Base-by-base conservation (phyloP, 1,140 invertebrate species). In the Acromyrmex echinatior region DNA sequence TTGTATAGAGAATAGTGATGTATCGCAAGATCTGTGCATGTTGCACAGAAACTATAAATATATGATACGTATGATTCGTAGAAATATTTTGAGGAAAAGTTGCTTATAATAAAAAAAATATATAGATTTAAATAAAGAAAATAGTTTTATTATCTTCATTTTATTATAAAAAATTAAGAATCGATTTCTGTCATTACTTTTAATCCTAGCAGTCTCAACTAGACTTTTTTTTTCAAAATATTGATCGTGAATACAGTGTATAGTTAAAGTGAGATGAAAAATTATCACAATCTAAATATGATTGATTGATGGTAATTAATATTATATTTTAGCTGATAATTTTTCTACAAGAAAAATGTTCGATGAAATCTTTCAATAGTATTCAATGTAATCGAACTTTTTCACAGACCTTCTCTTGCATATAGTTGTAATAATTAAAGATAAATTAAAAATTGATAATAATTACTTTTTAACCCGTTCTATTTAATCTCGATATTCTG, bases 401-500 rank as follows among this genome's bases (percentile, higher is more conserved):
- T 45, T 45, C 39, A 45, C 39, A 45, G 39, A 45, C 9, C 0
- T 35, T 6, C 5, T 35, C 31, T 35, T 6, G 31, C 31, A 35
- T 35, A 58, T 58, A 35, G 31, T 35, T 35, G 31, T 35, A 35
- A 35, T 4, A 16, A 28, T 56, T 10, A 16, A 18, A 53, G 51
- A 70, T 31, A 39, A 66, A 66, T 79, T 18, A 39, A 77, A 5
- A 45, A 74, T 53, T 14, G n/a, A 18, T 77, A 45, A 12, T 77
- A 77, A 77, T n/a, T 58, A 35, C n/a, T 60, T 58, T 58, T 21
- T 45, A 77, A 60, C 35, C 12, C 3, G 1, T 78, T 74, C 10
- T 58, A 56, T 58, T 74, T 60, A 14, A 51, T n/a, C 5, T 3
- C 18, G 14, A 3, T 0, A 73, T n/a, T 56, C 3, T 35, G 4